These are phyloP conservation scores for Atherinosoma microstoma DNA, from an alignment of 2,797 vertebrate genomes.

Conservation along the genomic window DNA sequence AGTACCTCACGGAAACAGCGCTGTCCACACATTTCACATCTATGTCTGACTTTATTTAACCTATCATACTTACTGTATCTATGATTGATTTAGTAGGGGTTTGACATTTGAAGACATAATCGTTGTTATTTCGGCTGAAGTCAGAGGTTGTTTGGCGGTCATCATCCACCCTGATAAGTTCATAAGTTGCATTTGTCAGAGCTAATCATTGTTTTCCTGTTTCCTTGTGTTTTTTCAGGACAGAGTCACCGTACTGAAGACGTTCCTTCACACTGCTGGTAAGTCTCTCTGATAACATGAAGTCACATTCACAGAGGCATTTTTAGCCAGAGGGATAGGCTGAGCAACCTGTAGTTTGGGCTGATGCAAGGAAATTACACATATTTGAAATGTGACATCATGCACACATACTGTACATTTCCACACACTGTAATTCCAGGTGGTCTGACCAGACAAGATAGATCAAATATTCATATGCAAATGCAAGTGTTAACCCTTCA, in stretches of 20 bases:
- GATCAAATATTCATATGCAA: background rate
- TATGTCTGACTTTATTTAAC: background rate
- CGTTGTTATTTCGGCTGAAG: background rate
- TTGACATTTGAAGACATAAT: background rate
- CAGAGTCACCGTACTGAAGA: conserved; percentile 69
- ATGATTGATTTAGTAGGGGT: too few relatives aligned
- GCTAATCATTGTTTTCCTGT: conserved; percentile 33
- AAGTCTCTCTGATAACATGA: conserved; percentile 21
- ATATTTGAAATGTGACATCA: background rate
- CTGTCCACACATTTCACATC: background rate
- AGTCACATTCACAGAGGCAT: background rate
- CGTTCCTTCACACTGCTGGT: conserved; percentile 31
- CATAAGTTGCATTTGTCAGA: background rate
- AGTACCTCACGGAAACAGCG: background rate
- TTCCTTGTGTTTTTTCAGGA: conserved; percentile 50
- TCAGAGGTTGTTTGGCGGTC: background rate
- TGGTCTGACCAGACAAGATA: background rate
- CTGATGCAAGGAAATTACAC: background rate
- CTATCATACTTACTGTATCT: background rate
- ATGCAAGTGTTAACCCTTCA: background rate
- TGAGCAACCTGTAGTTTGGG: background rate
- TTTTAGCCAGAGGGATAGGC: background rate
- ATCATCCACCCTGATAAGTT: background rate
- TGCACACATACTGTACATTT: background rate
- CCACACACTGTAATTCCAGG: background rate